A percentile compares a stretch with the other conserved stretches of the same genome.
Conservation (phyloP, 2,888 invertebrate species). For the Parascotia fuliginaria region DNA sequence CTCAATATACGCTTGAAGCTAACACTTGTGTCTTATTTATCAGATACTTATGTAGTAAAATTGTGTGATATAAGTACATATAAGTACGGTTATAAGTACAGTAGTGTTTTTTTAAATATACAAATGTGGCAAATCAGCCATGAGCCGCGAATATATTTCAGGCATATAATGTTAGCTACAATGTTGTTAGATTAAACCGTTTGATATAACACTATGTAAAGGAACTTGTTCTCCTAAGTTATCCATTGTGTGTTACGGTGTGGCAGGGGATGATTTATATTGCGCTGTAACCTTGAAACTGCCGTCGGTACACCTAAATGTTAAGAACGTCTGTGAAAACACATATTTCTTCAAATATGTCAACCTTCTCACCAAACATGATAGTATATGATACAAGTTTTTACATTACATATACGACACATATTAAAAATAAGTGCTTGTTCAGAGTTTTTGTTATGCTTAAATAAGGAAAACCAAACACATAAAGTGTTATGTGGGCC, state of each 20-base stretch:
- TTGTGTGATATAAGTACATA: no score
- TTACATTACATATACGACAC: neutral
- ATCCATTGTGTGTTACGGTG: constrained; percentile 21
- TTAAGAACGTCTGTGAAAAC: neutral
- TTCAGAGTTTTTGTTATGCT: neutral
- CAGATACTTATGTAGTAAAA: no score
- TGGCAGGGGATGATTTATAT: constrained; percentile 28
- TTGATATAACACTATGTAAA: constrained; percentile 8
- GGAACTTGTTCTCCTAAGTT: constrained; percentile 20
- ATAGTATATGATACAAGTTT: neutral
- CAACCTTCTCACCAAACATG: neutral
- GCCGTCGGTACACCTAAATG: constrained; percentile 2
- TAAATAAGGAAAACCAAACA: neutral
- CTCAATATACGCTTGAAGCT: no score
- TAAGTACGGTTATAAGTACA: no score
- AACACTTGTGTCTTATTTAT: no score
- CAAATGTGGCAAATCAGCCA: no score
- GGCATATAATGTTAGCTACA: neutral
- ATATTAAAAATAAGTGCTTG: neutral
- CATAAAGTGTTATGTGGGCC: neutral
- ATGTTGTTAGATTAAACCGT: neutral
- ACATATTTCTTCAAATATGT: constrained; percentile 10
- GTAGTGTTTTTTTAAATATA: no score
- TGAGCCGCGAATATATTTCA: no score
- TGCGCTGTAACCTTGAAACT: constrained; percentile 8